These are phyloP conservation scores for Argynnis bischoffii DNA, from an alignment of 2,888 invertebrate species.

Conservation along the genomic window DNA sequence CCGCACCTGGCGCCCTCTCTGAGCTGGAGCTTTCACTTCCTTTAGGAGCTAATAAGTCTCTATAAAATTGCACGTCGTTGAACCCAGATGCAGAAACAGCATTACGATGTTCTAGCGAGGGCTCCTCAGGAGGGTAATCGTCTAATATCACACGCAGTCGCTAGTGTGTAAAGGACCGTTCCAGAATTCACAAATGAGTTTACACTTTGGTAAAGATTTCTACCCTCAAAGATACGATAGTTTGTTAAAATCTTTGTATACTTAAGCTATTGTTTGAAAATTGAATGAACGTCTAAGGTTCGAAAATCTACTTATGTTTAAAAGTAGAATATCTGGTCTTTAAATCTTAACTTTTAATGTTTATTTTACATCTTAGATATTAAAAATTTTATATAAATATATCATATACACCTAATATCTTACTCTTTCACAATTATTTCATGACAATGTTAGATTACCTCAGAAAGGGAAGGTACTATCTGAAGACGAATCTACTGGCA, in stretches of 20 bases:
- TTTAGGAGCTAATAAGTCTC: not conserved
- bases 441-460: not conserved
- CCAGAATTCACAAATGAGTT: too few relatives aligned
- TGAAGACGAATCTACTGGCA: not conserved
- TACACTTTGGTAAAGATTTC: conserved; percentile 7
- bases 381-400: conserved; percentile 15
- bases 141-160: conserved; percentile 66
- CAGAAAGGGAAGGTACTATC: not conserved
- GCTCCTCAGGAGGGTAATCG: conserved; percentile 48
- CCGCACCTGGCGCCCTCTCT: not conserved
- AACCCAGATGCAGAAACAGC: not conserved
- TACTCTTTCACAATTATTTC: conserved; percentile 5
- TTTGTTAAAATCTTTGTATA: not conserved
- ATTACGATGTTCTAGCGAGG: conserved; percentile 23
- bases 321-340: not conserved
- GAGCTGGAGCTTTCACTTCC: not conserved
- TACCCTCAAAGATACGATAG: conserved; percentile 3
- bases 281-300: not conserved
- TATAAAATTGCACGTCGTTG: not conserved
- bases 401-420: conserved; percentile 11
- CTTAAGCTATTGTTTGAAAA: not conserved
- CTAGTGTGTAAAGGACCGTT: conserved; percentile 26
- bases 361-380: conserved; percentile 15
- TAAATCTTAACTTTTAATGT: conserved; percentile 6
- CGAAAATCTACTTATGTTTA: not conserved